Evolutionary conservation across 2,888 invertebrate species (phyloP), one percentile per base, ranked within the genome.

Genomic region (Hypercompe scribonia): DNA sequence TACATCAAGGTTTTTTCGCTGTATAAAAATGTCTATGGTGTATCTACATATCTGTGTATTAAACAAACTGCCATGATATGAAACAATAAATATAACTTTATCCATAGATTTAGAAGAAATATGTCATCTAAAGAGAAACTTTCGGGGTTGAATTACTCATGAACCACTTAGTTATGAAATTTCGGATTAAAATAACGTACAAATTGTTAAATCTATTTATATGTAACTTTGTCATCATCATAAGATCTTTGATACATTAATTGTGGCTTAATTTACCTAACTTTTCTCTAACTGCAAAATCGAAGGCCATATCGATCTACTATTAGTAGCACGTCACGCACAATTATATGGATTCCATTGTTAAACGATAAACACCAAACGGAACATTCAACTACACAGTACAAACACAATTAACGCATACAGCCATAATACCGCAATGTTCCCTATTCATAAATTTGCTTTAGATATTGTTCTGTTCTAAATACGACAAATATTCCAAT

Each of bases 181-280:
- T 82, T 86, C 85, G 81, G 86, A 86, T 85, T 85, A 86, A 88
- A 89, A 87, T 84, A 88, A 89, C 85, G 86, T 90, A 90, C 87
- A 88, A 90, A 87, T 89, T 84, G 84, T 84, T 90, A 88, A 89
- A 88, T 84, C 85, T 89, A 89, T 88, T 88, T 88, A 89, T 88
- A 86, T 85, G 87, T 87, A 87, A 80, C 75, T 78, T 79, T 83
- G 84, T 84, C 84, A 89, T 72, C 87, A 88, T 92, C 93, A 93
- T 92, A 93, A 93, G 92, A 93, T 90, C 89, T 89, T 88, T 90
- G 87, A 87, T 88, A 89, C 85, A 85, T 88, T 87, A 86, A 88
- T 84, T 89, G 89, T 89, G 90, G 88, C 90, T 91, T 92, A 92
- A 86, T 87, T 89, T 88, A 90, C 92, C 91, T 90, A 88, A 86